phyloP scores from a whole-genome alignment of 1,140 invertebrate species.

The Uloborus diversus region DNA sequence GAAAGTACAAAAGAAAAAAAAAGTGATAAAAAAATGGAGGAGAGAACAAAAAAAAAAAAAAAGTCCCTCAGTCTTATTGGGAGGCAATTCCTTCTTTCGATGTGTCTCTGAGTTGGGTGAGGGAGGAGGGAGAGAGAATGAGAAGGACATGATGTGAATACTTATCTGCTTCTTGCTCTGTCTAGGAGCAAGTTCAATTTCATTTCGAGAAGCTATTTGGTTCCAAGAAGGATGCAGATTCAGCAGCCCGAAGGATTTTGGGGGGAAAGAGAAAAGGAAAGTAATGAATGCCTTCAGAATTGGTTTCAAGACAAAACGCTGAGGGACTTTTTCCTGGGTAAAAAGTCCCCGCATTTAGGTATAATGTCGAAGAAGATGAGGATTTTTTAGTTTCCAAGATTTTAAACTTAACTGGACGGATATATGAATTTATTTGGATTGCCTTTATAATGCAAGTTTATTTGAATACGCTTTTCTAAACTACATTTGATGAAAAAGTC shows the following conservation, averaged over 20 bases:
- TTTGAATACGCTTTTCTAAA: too few relatives aligned
- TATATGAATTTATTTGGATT: too few relatives aligned
- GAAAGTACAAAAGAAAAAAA: too few relatives aligned
- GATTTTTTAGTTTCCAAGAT: too few relatives aligned
- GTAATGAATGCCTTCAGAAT: conserved; percentile 11
- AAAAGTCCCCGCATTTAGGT: neutral
- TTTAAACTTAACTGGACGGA: too few relatives aligned
- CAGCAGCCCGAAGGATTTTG: neutral
- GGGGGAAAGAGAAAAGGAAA: neutral
- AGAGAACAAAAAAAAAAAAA: neutral
- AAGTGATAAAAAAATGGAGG: neutral
- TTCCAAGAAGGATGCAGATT: conserved; percentile 18
- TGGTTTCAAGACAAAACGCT: neutral
- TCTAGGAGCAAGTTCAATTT: conserved; percentile 12
- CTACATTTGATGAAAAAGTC: too few relatives aligned
- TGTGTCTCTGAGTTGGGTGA: neutral
- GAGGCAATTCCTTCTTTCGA: neutral
- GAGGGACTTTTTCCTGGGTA: neutral
- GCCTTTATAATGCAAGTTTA: too few relatives aligned
- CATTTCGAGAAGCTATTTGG: conserved; percentile 34
- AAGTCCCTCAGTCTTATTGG: neutral
- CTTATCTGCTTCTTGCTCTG: conserved; percentile 11
- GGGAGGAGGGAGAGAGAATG: neutral
- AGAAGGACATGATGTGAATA: conserved; percentile 22
- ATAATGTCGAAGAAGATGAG: too few relatives aligned